phyloP scores from a whole-genome alignment of 2,113 vertebrate species.

The Crotalus tigris region DNA sequence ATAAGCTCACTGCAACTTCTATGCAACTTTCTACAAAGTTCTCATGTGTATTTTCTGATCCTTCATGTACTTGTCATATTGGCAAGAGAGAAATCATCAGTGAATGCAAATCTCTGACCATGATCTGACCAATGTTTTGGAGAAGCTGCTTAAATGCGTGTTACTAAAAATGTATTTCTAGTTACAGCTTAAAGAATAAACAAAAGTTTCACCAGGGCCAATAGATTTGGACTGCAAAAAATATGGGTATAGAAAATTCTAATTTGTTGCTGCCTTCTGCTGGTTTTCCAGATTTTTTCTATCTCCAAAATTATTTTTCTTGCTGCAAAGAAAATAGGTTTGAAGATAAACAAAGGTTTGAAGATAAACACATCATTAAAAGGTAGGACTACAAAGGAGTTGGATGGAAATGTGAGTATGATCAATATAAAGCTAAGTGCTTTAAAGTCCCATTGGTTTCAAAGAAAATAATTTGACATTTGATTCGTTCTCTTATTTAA shows the following conservation, averaged over 20 bases:
- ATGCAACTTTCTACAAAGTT: constrained; percentile 18
- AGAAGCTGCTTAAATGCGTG: not conserved
- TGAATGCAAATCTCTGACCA: not conserved
- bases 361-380: not conserved
- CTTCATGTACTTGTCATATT: not conserved
- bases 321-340: not conserved
- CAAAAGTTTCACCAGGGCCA: not conserved
- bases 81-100: not conserved
- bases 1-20: constrained; percentile 8
- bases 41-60: not conserved
- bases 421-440: not conserved
- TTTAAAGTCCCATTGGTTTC: not conserved
- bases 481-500: not conserved
- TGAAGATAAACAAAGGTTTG: not conserved
- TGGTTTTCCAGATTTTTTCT: not conserved
- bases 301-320: not conserved
- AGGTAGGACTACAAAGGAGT: not conserved
- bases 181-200: not conserved
- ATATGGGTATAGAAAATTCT: not conserved
- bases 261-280: not conserved
- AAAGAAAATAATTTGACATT: not conserved
- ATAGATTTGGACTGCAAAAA: not conserved
- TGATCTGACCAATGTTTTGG: constrained; percentile 16
- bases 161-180: constrained; percentile 11
- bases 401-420: not conserved